Evolutionary conservation across 2,113 vertebrate genomes (phyloP), one percentile per base, ranked within the genome.

Genomic region (Aspiorhynchus laticeps): DNA sequence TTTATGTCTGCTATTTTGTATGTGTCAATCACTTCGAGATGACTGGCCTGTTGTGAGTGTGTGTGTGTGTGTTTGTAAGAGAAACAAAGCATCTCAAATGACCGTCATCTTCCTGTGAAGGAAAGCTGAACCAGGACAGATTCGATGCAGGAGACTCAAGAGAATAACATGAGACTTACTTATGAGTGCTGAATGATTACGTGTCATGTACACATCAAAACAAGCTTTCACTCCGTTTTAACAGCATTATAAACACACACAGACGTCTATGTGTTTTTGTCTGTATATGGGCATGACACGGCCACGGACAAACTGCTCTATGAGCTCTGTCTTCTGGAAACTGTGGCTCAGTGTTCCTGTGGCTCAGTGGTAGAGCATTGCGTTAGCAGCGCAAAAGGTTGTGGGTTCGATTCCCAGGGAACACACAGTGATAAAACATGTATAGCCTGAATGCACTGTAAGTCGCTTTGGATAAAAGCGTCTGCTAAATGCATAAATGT

Each of bases 21-120:
- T 0, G 19, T 24, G 43, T 46, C 63, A 53, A 53, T 83, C 63
- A 53, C 28, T 33, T 15, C 1, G 3, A 61, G 36, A 33, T 0
- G 6, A n/a, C 41, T 36, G 38, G 6, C 21, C 38, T 82, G n/a
- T 28, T 53, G 51, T 53, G 17, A 2, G 51, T 53, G 48, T 19
- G 53, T 21, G 53, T 21, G 53, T 48, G 80, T 43, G 12, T 17
- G 80, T 43, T 8, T 81, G 8, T 33, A 17, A 43, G 36, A 69
- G 28, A 69, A 83, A 69, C 24, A 84, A n/a, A n/a, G 48, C 83
- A 74, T 84, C 83, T 84, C 33, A 21, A 75, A 74, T 84, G 12
- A 74, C 46, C 69, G 4, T 36, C 82, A 36, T 74, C 83, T 74
- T 74, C 65, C 69, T 74, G 80, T 11, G 24, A 46, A 59, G 53